A percentile compares a stretch with the other conserved stretches of the same genome.
phyloP scores from a whole-genome alignment of 1,140 invertebrate genomes.

The Calephelis nemesis region DNA sequence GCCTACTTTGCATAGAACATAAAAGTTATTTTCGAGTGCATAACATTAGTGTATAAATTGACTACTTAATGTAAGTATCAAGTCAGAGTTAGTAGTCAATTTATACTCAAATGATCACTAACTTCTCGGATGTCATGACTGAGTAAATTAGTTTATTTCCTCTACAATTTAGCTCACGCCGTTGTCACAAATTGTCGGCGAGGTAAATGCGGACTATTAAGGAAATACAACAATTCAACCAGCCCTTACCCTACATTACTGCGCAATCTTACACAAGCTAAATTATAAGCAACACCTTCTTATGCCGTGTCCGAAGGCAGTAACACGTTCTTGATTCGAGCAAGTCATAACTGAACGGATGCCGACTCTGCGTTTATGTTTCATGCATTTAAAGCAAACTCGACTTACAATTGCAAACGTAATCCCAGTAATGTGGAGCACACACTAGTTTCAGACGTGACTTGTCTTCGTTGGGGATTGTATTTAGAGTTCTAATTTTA shows the following conservation, averaged over 20 bases:
- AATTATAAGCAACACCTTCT: slow-evolving; percentile 77
- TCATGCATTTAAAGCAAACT: slow-evolving; percentile 27
- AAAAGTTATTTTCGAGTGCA: too few relatives aligned
- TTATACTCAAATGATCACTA: slow-evolving; percentile 43
- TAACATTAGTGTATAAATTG: too few relatives aligned
- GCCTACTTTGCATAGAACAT: too few relatives aligned
- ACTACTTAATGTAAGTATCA: too few relatives aligned
- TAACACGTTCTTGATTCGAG: slow-evolving; percentile 47
- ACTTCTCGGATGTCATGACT: slow-evolving; percentile 61
- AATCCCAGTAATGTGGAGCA: neutral
- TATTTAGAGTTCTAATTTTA: neutral
- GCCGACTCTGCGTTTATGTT: slow-evolving; percentile 31
- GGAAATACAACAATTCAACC: slow-evolving; percentile 76
- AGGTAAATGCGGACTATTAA: slow-evolving; percentile 77
- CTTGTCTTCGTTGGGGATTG: neutral
- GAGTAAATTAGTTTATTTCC: slow-evolving; percentile 79
- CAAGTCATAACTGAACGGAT: slow-evolving; percentile 32
- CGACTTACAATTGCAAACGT: slow-evolving; percentile 21
- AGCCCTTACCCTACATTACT: slow-evolving; percentile 73
- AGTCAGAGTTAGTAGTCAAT: slow-evolving; percentile 17
- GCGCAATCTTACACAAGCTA: slow-evolving; percentile 69
- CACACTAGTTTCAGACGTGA: neutral
- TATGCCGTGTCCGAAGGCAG: slow-evolving; percentile 66
- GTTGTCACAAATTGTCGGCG: slow-evolving; percentile 75
- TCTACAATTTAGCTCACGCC: slow-evolving; percentile 74